phyloP scores from a whole-genome alignment of 2,113 vertebrate genomes.

The Ictidomys tridecemlineatus region DNA sequence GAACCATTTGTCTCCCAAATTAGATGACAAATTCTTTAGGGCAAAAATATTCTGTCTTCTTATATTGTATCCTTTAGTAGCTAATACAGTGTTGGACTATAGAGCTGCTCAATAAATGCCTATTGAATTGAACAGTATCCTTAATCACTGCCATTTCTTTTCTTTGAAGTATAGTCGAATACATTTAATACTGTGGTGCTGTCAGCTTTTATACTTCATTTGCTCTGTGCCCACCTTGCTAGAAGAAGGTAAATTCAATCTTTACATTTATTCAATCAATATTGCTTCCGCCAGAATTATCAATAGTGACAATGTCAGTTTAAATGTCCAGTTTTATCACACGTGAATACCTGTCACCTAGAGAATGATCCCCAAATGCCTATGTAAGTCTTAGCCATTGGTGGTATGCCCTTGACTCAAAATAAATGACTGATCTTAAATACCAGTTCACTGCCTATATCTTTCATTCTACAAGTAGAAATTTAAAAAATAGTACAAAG shows the following conservation, averaged over 20 bases:
- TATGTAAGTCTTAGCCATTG: not conserved
- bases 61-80: not conserved
- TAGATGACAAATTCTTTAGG: constrained; percentile 53
- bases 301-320: constrained; percentile 25
- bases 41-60: constrained; percentile 29
- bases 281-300: constrained; percentile 23
- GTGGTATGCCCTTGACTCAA: not conserved
- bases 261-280: constrained; percentile 55
- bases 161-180: constrained; percentile 50
- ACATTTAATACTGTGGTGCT: constrained; percentile 46
- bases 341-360: not conserved
- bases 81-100: not conserved
- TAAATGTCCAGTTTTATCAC: constrained; percentile 30
- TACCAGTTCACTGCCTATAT: not conserved
- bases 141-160: constrained; percentile 56
- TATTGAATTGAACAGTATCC: constrained; percentile 59
- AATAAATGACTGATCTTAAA: constrained; percentile 35
- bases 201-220: constrained; percentile 59
- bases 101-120: constrained; percentile 24
- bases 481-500: not conserved
- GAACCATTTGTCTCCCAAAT: constrained; percentile 53
- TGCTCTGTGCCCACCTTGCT: constrained; percentile 40
- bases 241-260: constrained; percentile 57
- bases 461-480: not conserved
- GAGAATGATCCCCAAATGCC: constrained; percentile 30